Conservation (phyloP, 64 coral and sea anemone genomes). For the Acropora tenuis region DNA sequence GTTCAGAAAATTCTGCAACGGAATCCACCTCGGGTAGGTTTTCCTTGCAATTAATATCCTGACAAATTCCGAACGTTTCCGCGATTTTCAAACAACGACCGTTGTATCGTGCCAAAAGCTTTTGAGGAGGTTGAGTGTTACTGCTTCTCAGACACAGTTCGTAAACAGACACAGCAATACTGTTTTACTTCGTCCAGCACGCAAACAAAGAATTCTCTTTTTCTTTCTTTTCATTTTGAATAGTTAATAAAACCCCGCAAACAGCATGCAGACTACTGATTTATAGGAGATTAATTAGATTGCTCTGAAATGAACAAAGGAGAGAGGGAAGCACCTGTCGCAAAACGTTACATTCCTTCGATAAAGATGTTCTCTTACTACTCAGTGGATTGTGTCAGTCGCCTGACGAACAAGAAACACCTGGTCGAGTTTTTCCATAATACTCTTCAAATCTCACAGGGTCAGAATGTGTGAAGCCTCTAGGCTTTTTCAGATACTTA, state of each 20-base stretch:
- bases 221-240: neutral
- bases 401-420: too few species aligned
- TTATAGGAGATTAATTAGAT: neutral
- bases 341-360: neutral
- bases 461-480: too few species aligned
- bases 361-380: neutral
- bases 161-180: neutral
- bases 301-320: neutral
- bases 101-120: neutral
- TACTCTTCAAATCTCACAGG: too few species aligned
- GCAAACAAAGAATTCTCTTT: neutral
- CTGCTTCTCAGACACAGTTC: neutral
- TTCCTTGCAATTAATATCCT: neutral
- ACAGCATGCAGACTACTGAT: constrained; percentile 4
- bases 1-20: neutral
- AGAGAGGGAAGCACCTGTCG: neutral
- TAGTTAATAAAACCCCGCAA: neutral
- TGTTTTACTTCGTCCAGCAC: neutral
- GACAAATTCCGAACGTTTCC: neutral
- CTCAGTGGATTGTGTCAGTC: too few species aligned
- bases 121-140: neutral
- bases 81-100: neutral
- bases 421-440: too few species aligned
- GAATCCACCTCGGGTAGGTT: neutral
- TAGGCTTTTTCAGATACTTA: too few species aligned